These are phyloP conservation scores for Neolamprologus sp. DNA, from an alignment of 2,113 vertebrate genomes.

Conservation along the genomic window DNA sequence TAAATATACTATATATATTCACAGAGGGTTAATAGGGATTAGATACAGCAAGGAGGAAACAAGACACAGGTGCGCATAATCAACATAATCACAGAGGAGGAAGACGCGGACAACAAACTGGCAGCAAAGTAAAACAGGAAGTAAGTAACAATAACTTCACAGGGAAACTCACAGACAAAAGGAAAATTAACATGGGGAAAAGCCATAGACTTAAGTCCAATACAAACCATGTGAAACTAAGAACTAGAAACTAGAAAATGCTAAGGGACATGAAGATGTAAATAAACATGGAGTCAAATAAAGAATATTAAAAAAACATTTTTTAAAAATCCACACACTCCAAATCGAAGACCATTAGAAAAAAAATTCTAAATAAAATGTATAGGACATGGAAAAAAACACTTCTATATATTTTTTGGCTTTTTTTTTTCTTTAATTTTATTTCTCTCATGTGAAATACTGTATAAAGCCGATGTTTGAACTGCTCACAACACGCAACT, in stretches of 20 bases:
- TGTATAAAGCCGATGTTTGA: background rate
- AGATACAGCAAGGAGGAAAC: background rate
- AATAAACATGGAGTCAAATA: background rate
- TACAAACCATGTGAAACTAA: background rate
- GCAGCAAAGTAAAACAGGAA: background rate
- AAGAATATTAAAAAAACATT: background rate
- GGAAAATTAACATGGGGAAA: background rate
- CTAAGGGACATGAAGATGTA: background rate
- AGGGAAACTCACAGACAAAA: background rate
- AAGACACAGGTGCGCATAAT: background rate
- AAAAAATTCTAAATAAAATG: background rate
- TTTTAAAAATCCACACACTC: accelerated
- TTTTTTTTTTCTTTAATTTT: background rate
- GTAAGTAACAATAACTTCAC: background rate
- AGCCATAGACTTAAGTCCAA: background rate
- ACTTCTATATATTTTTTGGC: too few relatives aligned
- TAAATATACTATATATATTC: background rate
- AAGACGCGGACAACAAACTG: accelerated
- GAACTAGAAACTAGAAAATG: background rate
- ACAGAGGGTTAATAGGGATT: background rate
- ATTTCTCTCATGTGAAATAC: background rate
- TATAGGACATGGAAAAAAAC: background rate
- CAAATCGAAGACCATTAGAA: accelerated
- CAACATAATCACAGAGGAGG: background rate
- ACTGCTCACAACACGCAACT: background rate